A percentile compares a stretch with the other conserved stretches of the same genome.
phyloP scores from a whole-genome alignment of 2,797 vertebrate species.

The Pseudochirops corinnae region DNA sequence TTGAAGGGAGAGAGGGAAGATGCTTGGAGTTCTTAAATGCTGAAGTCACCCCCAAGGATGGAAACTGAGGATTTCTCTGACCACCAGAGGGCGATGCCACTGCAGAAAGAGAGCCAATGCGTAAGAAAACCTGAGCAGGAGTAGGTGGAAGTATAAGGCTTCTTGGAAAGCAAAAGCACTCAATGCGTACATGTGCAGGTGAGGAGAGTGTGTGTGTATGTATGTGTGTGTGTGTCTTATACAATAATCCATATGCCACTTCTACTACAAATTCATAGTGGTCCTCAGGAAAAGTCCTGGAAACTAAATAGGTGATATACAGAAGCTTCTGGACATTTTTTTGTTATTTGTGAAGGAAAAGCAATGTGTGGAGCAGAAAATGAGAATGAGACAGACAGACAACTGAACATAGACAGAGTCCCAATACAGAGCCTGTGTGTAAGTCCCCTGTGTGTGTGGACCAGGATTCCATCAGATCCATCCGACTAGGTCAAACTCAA shows the following conservation, averaged over 20 bases:
- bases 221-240: not conserved
- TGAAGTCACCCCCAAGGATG: slow-evolving; percentile 71
- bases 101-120: slow-evolving; percentile 48
- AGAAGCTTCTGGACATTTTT: not conserved
- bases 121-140: slow-evolving; percentile 22
- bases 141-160: slow-evolving; percentile 41
- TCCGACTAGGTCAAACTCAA: slow-evolving; percentile 38
- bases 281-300: not conserved
- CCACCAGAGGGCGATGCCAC: slow-evolving; percentile 85
- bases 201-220: not conserved
- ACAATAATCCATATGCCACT: slow-evolving; percentile 59
- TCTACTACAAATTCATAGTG: slow-evolving; percentile 53
- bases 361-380: slow-evolving; percentile 52
- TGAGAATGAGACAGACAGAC: not conserved
- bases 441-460: not conserved
- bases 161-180: slow-evolving; percentile 60
- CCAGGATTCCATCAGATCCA: slow-evolving; percentile 42
- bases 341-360: not conserved
- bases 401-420: not conserved
- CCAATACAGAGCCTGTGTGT: not conserved
- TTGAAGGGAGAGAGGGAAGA: slow-evolving; percentile 63
- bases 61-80: slow-evolving; percentile 24
- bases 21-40: slow-evolving; percentile 76
- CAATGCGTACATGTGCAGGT: slow-evolving; percentile 44
- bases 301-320: not conserved